Percentiles rank a stretch among this genome's conserved stretches.
Evolutionary conservation across 2,113 vertebrate species (phyloP).

Genomic region (Falco punctatus): DNA sequence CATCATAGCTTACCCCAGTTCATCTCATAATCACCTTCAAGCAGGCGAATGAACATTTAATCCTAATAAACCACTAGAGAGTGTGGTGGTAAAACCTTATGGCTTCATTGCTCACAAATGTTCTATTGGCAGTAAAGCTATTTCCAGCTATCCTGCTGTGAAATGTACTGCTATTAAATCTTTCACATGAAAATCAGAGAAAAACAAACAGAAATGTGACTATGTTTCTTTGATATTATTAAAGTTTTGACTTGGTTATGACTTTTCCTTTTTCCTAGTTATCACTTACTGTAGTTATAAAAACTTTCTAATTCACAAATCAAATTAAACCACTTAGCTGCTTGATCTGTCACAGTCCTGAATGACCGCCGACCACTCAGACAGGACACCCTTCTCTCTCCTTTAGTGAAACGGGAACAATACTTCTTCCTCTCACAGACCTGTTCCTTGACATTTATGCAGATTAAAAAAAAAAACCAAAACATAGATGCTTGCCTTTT

Average conservation of each 20-base stretch:
- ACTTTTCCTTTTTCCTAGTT: not conserved
- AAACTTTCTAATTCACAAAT: not conserved
- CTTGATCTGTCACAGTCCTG: not conserved
- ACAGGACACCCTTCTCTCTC: not conserved
- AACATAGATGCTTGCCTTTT: not conserved
- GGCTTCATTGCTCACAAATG: slow-evolving; percentile 13
- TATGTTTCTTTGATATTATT: not conserved
- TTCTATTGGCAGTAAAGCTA: not conserved
- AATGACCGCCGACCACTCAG: not conserved
- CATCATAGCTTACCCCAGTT: not conserved
- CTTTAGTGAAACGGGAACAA: not conserved
- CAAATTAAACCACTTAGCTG: not conserved
- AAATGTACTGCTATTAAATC: not conserved
- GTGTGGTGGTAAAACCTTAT: slow-evolving; percentile 2
- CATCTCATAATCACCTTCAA: slow-evolving; percentile 18
- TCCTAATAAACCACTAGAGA: not conserved
- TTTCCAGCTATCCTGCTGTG: slow-evolving; percentile 10
- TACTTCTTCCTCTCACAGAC: not conserved
- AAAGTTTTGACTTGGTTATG: not conserved
- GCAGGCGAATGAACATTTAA: slow-evolving; percentile 1
- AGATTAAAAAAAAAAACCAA: not conserved
- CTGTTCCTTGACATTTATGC: not conserved
- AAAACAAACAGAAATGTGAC: accelerated
- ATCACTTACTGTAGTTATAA: not conserved
- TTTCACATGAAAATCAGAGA: not conserved